Evolutionary conservation across 2,113 vertebrate species (phyloP).

Genomic region (Mungos mungo): DNA sequence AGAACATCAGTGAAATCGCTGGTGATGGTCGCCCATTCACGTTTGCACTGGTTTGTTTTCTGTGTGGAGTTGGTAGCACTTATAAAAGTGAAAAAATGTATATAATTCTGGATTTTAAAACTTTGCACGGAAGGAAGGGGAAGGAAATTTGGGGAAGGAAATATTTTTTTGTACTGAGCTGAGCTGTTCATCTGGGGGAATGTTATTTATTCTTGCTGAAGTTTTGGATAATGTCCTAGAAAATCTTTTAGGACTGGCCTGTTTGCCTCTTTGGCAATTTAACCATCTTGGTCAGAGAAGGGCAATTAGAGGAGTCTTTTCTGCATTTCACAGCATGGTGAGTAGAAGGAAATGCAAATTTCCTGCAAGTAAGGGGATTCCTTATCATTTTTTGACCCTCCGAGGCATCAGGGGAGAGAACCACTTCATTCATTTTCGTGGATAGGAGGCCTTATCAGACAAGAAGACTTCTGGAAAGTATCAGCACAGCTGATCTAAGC

Average conservation of each 20-base stretch:
- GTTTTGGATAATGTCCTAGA: neutral
- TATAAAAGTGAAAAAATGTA: neutral
- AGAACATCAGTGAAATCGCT: neutral
- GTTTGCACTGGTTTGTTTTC: neutral
- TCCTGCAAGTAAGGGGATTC: neutral
- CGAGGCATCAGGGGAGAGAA: neutral
- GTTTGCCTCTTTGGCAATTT: neutral
- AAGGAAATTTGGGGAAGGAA: neutral
- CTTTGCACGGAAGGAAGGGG: too few relatives aligned
- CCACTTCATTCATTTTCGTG: neutral
- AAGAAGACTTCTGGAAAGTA: neutral
- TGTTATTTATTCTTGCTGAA: conserved; percentile 33
- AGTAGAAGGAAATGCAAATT: neutral
- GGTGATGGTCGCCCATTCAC: neutral
- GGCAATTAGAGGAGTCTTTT: neutral
- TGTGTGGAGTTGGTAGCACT: neutral
- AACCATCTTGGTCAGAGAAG: neutral
- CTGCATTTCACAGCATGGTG: neutral
- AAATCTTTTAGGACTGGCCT: neutral
- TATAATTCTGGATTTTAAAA: neutral
- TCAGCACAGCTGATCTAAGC: neutral
- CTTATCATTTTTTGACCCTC: neutral
- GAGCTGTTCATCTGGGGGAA: neutral
- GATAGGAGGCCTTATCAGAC: neutral
- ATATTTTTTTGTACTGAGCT: neutral